Evolutionary conservation across 2,797 vertebrate genomes (phyloP), one percentile per base, ranked within the genome.

Genomic region (Sphaeramia orbicularis): DNA sequence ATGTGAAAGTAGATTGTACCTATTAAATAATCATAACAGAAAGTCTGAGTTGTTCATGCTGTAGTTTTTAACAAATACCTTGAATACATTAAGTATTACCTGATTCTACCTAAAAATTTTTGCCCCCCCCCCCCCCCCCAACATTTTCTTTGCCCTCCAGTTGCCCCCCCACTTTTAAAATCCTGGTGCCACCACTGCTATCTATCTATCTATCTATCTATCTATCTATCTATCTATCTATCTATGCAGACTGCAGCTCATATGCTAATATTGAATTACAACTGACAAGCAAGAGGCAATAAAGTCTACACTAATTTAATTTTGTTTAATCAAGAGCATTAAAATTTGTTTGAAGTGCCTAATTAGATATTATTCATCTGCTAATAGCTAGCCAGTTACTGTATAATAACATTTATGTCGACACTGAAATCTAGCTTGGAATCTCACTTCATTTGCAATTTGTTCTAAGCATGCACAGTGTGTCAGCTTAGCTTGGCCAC

Each of bases 361-460:
- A 79, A 89, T 86, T 77, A 65, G 57, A 78, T 64, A 67, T 80
- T 59, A 83, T 85, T 78, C 66, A 77, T 78, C 38, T 56, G 52
- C 71, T 85, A 86, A 87, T 84, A 54, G 70, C 66, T 49, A 49
- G 32, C 44, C 52, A 6, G 18, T 64, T 58, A 60, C 47, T 69
- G 53, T 65, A 71, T 71, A 50, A 49, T 77, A 69, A 56, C 63
- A 71, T 69, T 55, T 58, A 45, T 45, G 54, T 44, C 16, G 50
- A 43, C 15, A 48, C 58, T 69, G 43, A 55, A 49, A 58, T 45
- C 1, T 18, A 72, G 60, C 40, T 30, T 57, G 32, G 21, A 68
- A 60, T 55, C 44, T 74, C 24, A 72, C 50, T 70, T 80, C 15
- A 82, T 80, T 73, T 77, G 42, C 51, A 71, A 60, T 72, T 69